phyloP scores from a whole-genome alignment of 2,113 vertebrate species.

The Thalassoma bifasciatum region DNA sequence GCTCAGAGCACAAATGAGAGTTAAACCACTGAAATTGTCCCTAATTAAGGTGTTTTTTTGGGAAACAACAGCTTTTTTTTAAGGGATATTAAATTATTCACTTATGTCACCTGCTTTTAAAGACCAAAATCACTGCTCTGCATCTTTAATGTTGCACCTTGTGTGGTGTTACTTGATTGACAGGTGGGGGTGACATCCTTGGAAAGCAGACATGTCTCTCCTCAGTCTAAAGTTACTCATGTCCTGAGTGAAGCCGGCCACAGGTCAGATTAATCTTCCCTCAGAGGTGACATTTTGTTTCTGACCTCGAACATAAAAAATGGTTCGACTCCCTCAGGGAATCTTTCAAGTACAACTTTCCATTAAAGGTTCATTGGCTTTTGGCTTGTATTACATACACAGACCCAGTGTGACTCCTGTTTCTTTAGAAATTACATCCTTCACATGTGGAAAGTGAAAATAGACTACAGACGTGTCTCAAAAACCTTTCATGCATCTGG shows the following conservation, averaged over 20 bases:
- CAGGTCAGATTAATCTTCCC: background rate
- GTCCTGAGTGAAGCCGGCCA: background rate
- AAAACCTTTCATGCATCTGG: background rate
- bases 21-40: background rate
- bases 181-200: background rate
- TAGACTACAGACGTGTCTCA: conserved; percentile 2
- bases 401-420: background rate
- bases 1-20: background rate
- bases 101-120: background rate
- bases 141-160: background rate
- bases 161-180: conserved; percentile 1
- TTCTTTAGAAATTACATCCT: conserved; percentile 26
- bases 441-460: conserved; percentile 7
- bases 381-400: background rate
- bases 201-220: background rate
- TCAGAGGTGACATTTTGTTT: background rate
- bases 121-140: background rate
- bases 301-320: conserved; percentile 7
- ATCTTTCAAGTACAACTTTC: background rate
- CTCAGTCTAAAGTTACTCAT: background rate
- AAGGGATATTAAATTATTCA: no score
- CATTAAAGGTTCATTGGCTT: conserved; percentile 7
- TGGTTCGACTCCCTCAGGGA: background rate
- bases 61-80: no score
- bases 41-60: background rate